Evolutionary conservation across 35 echinoderm and acorn worm genomes (phyloP), one percentile per base, ranked within the genome.

Genomic region (Patiria miniata): DNA sequence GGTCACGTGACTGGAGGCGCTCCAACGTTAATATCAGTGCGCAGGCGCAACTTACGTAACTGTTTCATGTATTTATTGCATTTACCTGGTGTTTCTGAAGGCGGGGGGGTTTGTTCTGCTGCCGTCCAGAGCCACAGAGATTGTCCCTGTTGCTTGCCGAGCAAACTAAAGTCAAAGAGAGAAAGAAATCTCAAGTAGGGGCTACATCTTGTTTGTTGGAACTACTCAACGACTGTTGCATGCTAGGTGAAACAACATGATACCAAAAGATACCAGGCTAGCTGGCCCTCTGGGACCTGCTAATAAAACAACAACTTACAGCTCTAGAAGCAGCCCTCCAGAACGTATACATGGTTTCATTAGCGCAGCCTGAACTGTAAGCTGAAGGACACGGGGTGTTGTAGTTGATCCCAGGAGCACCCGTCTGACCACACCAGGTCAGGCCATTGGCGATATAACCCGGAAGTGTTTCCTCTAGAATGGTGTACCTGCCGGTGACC

Each of bases 401-500:
- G 60, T 68, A 6, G n/a, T 68, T 68, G n/a, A 68, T 22, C 5
- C 60, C 60, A 1, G 60, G 60, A 32, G 7, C 21, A 21, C 30
- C 60, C n/a, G 30, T n/a, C 6, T 68, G 60, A 7, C 60, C 60
- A 68, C 60, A 68, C 60, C 60, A 68, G 7, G 60, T 68, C 60
- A 68, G 22, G 1, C 60, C 60, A 68, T 68, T 68, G 2, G 30
- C 5, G 30, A 68, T 32, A 68, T 68, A 68, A 16, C 60, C 60
- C 60, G 60, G 60, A 68, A 68, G 60, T 68, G 60, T 68, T 68
- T 68, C 60, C 22, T 68, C 60, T 28, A 68, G 60, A n/a, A 68
- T 68, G 60, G 60, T 68, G n/a, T 68, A n/a, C 8, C n/a, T 68
- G 15, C 60, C 22, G 3, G 60, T 68, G 14, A 68, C 60, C 30